Percentiles rank a stretch among this genome's conserved stretches.
Evolutionary conservation across 2,113 vertebrate genomes (phyloP).

Genomic region (Gymnogyps californianus): DNA sequence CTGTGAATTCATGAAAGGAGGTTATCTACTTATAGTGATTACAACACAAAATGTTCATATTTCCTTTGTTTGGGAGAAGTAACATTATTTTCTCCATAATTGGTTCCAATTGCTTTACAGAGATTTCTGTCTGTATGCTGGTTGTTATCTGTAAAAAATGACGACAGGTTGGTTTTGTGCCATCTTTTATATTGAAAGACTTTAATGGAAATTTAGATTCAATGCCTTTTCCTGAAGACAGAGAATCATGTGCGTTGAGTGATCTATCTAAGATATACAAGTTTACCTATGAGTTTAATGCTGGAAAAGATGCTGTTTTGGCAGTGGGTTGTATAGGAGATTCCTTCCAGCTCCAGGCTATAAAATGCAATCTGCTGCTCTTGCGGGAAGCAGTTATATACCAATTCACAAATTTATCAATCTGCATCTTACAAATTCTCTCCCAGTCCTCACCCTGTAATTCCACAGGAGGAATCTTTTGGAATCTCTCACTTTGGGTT

Average conservation of each 20-base stretch:
- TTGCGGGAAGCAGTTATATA: not conserved
- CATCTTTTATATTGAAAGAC: not conserved
- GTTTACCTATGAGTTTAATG: not conserved
- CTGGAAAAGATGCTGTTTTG: not conserved
- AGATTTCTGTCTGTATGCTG: not conserved
- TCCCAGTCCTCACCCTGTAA: not conserved
- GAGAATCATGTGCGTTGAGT: not conserved
- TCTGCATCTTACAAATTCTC: not conserved
- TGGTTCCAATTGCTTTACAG: not conserved
- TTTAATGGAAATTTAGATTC: not conserved
- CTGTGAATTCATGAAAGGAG: not conserved
- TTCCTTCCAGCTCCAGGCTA: not conserved
- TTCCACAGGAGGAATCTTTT: not conserved
- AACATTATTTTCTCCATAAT: not conserved
- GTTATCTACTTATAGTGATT: not conserved
- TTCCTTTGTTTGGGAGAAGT: not conserved
- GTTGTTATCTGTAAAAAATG: not conserved
- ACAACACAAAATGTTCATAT: not conserved
- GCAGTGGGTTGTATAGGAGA: not conserved
- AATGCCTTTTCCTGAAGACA: not conserved
- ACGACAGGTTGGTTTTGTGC: not conserved
- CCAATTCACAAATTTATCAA: not conserved
- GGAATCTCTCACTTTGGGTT: not conserved
- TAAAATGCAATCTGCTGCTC: not conserved
- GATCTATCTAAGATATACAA: not conserved